phyloP scores from a whole-genome alignment of 2,797 vertebrate species.

The Enteromius argenteus region DNA sequence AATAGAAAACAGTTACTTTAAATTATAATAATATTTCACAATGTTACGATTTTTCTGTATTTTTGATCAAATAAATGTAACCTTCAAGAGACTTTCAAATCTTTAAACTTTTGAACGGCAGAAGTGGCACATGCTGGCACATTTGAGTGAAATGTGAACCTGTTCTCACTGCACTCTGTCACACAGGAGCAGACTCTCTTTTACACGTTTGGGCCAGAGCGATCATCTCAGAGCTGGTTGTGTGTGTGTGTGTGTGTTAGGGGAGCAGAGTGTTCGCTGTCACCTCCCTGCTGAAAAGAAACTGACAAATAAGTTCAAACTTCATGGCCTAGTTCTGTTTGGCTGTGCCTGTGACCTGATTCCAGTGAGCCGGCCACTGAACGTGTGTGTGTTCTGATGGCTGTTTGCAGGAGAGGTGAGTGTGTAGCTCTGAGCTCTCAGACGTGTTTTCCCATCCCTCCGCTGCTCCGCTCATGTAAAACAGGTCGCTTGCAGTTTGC shows the following conservation, averaged over 20 bases:
- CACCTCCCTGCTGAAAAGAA: slow-evolving; percentile 30
- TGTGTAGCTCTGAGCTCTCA: slow-evolving; percentile 34
- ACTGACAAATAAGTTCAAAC: slow-evolving; percentile 40
- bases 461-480: background rate
- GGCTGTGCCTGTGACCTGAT: slow-evolving; percentile 55
- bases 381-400: slow-evolving; percentile 32
- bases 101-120: background rate
- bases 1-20: too few relatives aligned
- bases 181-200: background rate
- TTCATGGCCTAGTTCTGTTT: slow-evolving; percentile 50
- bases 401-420: slow-evolving; percentile 31
- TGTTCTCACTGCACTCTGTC: background rate
- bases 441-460: slow-evolving; percentile 29
- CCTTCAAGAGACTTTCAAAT: background rate
- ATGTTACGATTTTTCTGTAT: too few relatives aligned
- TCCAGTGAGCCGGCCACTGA: slow-evolving; percentile 35
- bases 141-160: slow-evolving; percentile 1
- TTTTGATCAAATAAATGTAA: too few relatives aligned
- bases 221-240: background rate
- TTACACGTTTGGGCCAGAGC: background rate
- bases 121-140: background rate
- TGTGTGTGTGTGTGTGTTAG: background rate
- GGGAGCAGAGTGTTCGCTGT: slow-evolving; percentile 15
- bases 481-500: slow-evolving; percentile 11
- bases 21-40: too few relatives aligned